Conservation (phyloP, 2,888 invertebrate genomes). For the Meandrusa payeni region DNA sequence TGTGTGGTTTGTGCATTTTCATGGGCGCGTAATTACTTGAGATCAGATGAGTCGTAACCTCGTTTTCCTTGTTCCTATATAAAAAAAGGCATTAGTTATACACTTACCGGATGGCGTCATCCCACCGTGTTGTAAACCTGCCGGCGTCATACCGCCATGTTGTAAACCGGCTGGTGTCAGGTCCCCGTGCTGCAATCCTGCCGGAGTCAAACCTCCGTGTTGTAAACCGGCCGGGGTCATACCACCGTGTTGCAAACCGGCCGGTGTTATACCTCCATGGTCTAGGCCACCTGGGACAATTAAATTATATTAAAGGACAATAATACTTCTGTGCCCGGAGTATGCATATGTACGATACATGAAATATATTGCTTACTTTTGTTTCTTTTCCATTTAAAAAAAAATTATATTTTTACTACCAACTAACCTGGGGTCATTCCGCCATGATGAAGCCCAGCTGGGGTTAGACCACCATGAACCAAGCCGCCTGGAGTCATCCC, state of each 20-base stretch:
- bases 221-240: constrained; percentile 49
- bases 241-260: constrained; percentile 59
- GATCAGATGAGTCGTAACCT: too few relatives aligned
- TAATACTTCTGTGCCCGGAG: too few relatives aligned
- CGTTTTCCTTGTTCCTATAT: too few relatives aligned
- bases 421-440: constrained; percentile 48
- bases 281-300: constrained; percentile 53
- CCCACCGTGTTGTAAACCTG: constrained; percentile 35
- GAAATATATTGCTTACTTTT: too few relatives aligned
- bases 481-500: constrained; percentile 52
- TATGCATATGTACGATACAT: too few relatives aligned
- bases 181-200: constrained; percentile 57
- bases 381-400: too few relatives aligned
- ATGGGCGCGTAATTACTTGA: too few relatives aligned
- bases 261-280: constrained; percentile 54
- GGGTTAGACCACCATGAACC: constrained; percentile 48
- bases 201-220: constrained; percentile 45
- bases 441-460: constrained; percentile 62
- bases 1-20: too few relatives aligned
- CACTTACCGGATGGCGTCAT: constrained; percentile 38
- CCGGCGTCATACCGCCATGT: constrained; percentile 48
- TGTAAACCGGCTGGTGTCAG: constrained; percentile 42
- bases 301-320: too few relatives aligned
- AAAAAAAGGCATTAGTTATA: too few relatives aligned
- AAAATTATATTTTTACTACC: neutral